phyloP scores from a whole-genome alignment of 2,888 invertebrate species.

The Rhopalosiphum nymphaeae region DNA sequence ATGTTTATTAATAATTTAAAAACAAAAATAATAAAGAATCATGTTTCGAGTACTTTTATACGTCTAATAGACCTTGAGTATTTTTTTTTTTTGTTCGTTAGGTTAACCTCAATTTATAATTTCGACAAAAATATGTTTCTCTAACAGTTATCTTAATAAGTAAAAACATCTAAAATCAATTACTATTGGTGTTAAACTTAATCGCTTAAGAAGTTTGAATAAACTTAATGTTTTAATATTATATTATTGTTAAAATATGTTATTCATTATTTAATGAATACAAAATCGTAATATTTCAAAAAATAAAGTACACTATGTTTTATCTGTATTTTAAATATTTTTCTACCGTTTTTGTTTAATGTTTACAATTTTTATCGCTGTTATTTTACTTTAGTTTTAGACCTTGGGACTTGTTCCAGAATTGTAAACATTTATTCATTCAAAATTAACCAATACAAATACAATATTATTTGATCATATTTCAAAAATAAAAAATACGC shows the following conservation, averaged over 20 bases:
- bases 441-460: not conserved
- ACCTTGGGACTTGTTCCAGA: constrained; percentile 46
- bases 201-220: not conserved
- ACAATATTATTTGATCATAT: not conserved
- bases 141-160: not conserved
- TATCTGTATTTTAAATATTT: not conserved
- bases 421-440: constrained; percentile 19
- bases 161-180: constrained; percentile 34
- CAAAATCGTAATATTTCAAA: not conserved
- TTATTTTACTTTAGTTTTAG: not conserved
- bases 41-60: not conserved
- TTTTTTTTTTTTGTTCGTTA: not conserved
- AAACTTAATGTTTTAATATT: not conserved
- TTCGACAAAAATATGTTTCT: constrained; percentile 1
- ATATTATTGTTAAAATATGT: not conserved
- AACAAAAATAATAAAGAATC: not conserved
- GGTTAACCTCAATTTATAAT: not conserved
- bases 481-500: constrained; percentile 2
- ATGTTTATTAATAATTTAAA: not conserved
- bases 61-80: not conserved
- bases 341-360: constrained; percentile 23
- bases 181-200: not conserved
- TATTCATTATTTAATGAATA: not conserved
- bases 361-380: not conserved
- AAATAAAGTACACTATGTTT: not conserved